phyloP scores from a whole-genome alignment of 2,888 invertebrate species.

The Synergus laeviventris region DNA sequence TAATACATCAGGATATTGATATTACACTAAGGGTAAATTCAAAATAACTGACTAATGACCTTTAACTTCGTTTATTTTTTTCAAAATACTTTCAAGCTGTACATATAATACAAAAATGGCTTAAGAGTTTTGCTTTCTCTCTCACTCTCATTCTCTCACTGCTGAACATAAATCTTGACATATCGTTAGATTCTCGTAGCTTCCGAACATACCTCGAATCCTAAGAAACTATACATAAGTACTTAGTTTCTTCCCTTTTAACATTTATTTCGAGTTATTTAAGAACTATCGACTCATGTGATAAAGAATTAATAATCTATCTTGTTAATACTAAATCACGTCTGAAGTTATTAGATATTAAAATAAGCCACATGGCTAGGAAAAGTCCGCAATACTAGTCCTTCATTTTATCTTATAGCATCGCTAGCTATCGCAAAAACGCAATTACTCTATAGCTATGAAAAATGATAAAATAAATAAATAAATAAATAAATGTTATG shows the following conservation, averaged over 20 bases:
- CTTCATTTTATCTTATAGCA: not conserved
- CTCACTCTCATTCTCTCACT: conserved; percentile 59
- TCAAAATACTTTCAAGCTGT: conserved; percentile 64
- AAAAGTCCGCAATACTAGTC: conserved; percentile 9
- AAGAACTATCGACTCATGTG: not conserved
- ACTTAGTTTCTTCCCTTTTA: not conserved
- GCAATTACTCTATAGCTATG: conserved; percentile 2
- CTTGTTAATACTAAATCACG: conserved; percentile 17
- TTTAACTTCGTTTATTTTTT: conserved; percentile 73
- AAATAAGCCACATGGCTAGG: conserved; percentile 2
- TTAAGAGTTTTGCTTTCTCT: conserved; percentile 54
- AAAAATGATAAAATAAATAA: conserved; percentile 14
- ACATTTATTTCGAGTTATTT: not conserved
- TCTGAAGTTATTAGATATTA: not conserved
- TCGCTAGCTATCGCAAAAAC: conserved; percentile 10
- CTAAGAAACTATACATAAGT: conserved; percentile 33
- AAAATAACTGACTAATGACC: conserved; percentile 72
- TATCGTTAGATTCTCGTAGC: conserved; percentile 27
- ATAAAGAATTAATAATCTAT: conserved; percentile 1
- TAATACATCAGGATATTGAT: conserved; percentile 48
- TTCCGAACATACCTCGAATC: conserved; percentile 34
- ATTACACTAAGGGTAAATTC: conserved; percentile 56
- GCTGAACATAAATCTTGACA: conserved; percentile 36
- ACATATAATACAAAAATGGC: conserved; percentile 67
- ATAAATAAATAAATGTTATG: not conserved